These are phyloP conservation scores for Hetaerina titia DNA, from an alignment of 2,888 invertebrate genomes.

Conservation along the genomic window DNA sequence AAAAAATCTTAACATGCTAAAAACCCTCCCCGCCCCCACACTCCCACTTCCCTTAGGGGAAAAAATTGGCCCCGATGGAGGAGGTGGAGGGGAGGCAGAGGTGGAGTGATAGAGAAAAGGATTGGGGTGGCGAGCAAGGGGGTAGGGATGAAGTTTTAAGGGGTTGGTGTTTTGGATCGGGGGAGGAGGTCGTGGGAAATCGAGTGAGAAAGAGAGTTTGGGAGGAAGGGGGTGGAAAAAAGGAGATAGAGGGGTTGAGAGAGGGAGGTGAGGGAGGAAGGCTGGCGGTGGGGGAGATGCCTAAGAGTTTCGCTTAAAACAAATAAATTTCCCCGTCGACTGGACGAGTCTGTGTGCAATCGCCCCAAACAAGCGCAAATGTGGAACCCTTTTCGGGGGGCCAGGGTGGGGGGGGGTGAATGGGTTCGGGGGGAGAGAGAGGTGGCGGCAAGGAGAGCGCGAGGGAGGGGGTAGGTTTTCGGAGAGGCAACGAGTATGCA, in stretches of 20 bases:
- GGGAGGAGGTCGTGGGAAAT: not conserved
- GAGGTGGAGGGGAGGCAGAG: not conserved
- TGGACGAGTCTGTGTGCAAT: slow-evolving; percentile 56
- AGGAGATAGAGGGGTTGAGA: not conserved
- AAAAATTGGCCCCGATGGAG: not conserved
- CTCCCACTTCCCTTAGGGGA: not conserved
- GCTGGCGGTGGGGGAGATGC: slow-evolving; percentile 9
- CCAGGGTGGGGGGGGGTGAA: not conserved
- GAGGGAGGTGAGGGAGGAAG: not conserved
- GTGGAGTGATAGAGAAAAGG: not conserved
- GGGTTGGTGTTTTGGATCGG: not conserved
- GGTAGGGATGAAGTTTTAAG: not conserved
- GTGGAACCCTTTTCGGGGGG: not conserved
- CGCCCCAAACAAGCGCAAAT: slow-evolving; percentile 63
- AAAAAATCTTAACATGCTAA: slow-evolving; percentile 47
- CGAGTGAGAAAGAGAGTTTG: not conserved
- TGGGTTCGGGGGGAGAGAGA: not conserved
- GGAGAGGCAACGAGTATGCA: not conserved
- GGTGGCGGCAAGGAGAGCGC: not conserved
- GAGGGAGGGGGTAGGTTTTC: not conserved
- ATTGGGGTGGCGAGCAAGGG: not conserved
- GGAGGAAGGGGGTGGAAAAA: not conserved
- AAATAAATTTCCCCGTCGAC: slow-evolving; percentile 60
- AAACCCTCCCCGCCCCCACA: not conserved
- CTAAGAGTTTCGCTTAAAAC: slow-evolving; percentile 64